phyloP scores from a whole-genome alignment of 2,888 invertebrate genomes.

The Brassicogethes aeneus region DNA sequence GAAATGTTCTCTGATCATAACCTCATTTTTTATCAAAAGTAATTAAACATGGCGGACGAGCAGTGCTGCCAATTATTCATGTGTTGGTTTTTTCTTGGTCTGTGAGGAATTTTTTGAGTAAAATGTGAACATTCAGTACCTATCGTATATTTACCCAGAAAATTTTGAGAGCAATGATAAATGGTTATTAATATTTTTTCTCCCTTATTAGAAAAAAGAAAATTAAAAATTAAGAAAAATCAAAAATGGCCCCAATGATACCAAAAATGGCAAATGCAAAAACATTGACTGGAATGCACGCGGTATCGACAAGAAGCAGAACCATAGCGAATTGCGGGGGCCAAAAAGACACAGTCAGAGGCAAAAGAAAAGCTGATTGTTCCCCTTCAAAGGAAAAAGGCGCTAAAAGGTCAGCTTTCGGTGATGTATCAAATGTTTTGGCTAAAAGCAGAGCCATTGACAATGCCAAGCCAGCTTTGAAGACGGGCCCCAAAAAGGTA shows the following conservation, averaged over 20 bases:
- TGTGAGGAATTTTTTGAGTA: too few species aligned
- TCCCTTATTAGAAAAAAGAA: too few species aligned
- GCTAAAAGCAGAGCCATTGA: conserved; percentile 23
- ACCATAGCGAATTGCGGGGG: conserved; percentile 14
- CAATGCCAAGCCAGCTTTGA: conserved; percentile 11
- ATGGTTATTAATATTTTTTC: too few species aligned
- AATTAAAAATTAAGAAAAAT: too few species aligned
- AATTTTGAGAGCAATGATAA: too few species aligned
- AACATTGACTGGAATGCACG: conserved; percentile 31
- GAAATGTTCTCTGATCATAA: too few species aligned
- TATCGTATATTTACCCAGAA: too few species aligned
- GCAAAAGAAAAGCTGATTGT: conserved; percentile 73
- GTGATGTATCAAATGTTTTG: conserved; percentile 73
- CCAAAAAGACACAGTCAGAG: conserved; percentile 40
- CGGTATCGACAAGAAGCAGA: conserved; percentile 47
- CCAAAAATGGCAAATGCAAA: conserved; percentile 54
- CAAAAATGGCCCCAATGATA: background rate
- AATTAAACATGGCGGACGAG: too few species aligned
- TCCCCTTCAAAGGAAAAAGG: conserved; percentile 68
- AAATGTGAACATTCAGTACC: too few species aligned
- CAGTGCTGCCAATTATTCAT: too few species aligned
- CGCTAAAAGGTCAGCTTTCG: conserved; percentile 75
- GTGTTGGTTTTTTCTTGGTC: too few species aligned
- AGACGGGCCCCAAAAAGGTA: conserved; percentile 10
- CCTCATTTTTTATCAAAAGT: too few species aligned